Evolutionary conservation across 2,113 vertebrate species (phyloP), one percentile per base, ranked within the genome.

Genomic region (Miniopterus natalensis): DNA sequence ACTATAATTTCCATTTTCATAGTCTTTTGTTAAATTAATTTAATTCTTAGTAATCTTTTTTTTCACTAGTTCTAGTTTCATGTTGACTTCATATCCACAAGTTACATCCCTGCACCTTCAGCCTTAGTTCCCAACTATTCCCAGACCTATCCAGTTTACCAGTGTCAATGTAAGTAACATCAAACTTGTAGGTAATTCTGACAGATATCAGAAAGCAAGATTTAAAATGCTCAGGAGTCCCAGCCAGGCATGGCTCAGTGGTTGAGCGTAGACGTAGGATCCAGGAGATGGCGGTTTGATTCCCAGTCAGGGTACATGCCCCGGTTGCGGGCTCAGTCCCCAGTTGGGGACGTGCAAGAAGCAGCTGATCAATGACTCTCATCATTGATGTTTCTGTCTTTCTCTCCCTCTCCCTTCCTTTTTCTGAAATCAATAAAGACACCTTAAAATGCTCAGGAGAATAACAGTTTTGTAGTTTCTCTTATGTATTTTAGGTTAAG

Each of bases 1-100:
- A 84, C 70, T 86, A 80, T 40, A 84, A 87, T 73, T 83, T 92
- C 51, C 6, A 93, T 66, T 84, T 17, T 71, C 5, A 15, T n/a
- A 61, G 21, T 29, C 31, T 51, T 84, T 73, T 86, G 36, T 84
- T 13, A 63, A 63, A 65, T 55, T 55, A 93, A 74, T 29, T 59
- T 3, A 87, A 29, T 21, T 68, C 2, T 65, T 75, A 14, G 12
- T 42, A 42, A 36, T 47, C 29, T 59, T n/a, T 61, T 15, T 63
- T 66, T 47, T 42, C 4, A 55, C 3, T 57, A 63, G 57, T 20
- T 79, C 81, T 78, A 75, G 15, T 42, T 92, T 17, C 15, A 25
- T 25, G 3, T 25, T 90, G 25, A 66, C 4, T 12, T 61, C n/a
- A 27, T 49, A 25, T 27, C 0, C 61, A 78, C 8, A 49, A 15